These are phyloP conservation scores for Chalcis sispes DNA, from an alignment of 2,888 invertebrate genomes.

Conservation along the genomic window DNA sequence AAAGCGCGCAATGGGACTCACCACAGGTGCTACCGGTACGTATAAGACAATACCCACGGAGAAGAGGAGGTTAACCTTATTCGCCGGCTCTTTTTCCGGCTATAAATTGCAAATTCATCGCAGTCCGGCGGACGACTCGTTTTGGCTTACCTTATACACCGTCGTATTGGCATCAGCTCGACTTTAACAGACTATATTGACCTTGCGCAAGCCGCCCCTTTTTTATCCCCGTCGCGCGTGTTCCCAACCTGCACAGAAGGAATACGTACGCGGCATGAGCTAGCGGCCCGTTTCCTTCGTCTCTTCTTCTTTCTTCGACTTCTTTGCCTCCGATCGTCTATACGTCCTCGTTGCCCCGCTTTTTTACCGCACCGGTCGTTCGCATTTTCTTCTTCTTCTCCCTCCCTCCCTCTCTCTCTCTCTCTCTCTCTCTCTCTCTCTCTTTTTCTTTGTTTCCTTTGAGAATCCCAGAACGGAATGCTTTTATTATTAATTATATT, in stretches of 20 bases:
- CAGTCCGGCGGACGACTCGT: neutral
- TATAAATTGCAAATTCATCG: conserved; percentile 16
- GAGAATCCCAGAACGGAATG: neutral
- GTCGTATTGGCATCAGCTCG: conserved; percentile 3
- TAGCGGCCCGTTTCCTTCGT: too few relatives aligned
- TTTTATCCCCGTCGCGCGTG: neutral
- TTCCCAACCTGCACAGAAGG: neutral
- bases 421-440: neutral
- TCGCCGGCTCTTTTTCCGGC: neutral
- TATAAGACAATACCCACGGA: conserved; percentile 3
- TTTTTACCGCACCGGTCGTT: too few relatives aligned
- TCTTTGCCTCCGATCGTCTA: too few relatives aligned
- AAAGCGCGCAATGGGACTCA: too few relatives aligned
- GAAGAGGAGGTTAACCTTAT: neutral
- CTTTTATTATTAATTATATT: neutral
- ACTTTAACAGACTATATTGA: neutral
- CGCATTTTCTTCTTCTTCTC: neutral
- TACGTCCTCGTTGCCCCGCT: too few relatives aligned
- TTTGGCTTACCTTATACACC: neutral
- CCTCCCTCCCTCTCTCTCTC: neutral
- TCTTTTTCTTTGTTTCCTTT: neutral
- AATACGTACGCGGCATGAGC: neutral
- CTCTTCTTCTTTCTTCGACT: too few relatives aligned
- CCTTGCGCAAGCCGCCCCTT: neutral
- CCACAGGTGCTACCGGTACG: neutral